Conservation (phyloP, 1,140 invertebrate genomes). For the Centruroides sculpturatus region DNA sequence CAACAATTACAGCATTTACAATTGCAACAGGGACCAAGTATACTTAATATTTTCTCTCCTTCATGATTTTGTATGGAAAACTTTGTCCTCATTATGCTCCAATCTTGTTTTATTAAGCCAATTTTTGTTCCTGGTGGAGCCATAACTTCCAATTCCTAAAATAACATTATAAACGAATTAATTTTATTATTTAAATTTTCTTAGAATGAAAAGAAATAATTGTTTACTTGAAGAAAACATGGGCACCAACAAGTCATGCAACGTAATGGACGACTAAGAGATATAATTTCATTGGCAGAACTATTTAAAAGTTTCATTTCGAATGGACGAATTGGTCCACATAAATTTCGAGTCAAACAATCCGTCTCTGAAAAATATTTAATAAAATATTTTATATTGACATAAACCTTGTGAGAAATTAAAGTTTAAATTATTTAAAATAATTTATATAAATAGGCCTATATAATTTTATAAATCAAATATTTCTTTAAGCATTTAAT, state of each 20-base stretch:
- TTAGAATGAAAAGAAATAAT: too few relatives aligned
- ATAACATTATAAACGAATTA: neutral
- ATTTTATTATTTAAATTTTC: too few relatives aligned
- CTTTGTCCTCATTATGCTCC: conserved; percentile 59
- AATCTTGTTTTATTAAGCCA: conserved; percentile 68
- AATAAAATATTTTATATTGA: neutral
- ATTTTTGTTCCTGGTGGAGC: conserved; percentile 44
- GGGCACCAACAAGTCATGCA: conserved; percentile 65
- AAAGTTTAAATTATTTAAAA: too few relatives aligned
- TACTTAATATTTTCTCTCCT: conserved; percentile 57
- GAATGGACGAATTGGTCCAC: conserved; percentile 59
- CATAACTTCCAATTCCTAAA: conserved; percentile 48
- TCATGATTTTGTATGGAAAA: conserved; percentile 60
- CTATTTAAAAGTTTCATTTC: conserved; percentile 73
- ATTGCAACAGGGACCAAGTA: conserved; percentile 71
- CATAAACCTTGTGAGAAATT: too few relatives aligned
- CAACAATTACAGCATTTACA: conserved; percentile 58
- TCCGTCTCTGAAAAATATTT: conserved; percentile 43
- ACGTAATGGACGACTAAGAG: conserved; percentile 44
- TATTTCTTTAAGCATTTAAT: too few relatives aligned
- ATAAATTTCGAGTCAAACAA: conserved; percentile 57
- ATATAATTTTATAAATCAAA: too few relatives aligned
- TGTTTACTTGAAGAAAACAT: conserved; percentile 60
- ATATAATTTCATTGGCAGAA: conserved; percentile 59
- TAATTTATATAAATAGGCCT: too few relatives aligned